Base-by-base conservation (phyloP, 2,888 invertebrate genomes). In the Encarsia formosa region DNA sequence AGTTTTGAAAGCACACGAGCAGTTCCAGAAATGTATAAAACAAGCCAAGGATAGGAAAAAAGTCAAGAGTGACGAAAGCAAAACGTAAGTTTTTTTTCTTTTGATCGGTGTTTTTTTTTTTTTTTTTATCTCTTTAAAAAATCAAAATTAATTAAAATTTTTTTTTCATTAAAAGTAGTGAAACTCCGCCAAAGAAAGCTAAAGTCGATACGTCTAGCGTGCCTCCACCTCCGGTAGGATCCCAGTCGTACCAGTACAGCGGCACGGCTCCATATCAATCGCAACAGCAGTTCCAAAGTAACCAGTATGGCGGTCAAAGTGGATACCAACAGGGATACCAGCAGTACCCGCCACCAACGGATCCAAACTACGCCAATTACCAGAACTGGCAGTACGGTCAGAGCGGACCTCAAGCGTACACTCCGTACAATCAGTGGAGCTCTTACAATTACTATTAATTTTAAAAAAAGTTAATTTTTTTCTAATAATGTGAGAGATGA, bases 21-120 rank as follows among this genome's bases (percentile, higher is more conserved):
- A 82, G 44, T 81, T 81, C 61, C 80, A 81, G 53, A 79, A 79
- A 59, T 77, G 74, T 53, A 72, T 76, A 52, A 82, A 81, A 63
- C 79, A 83, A 54, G 79, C 81, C 62, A 83, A 83, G 69, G 85
- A 85, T 42, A 79, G 81, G 63, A 87, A 86, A 70, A 87, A 86
- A 71, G 61, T 69, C 41, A 87, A 87, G 65, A 83, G 80, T 64
- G 81, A 84, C 61, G 80, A 79, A 52, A 65, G 65, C 16, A 81
- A 81, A 71, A 67, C 75, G 82, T 82, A 70, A 74, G 74, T 46
- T 40, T 13, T 18, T 18, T 9, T 9, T 23, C 15, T 4, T 5
- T 40, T 71, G 45, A 47, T 40, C 4, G 40, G 23, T 20, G 2
- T n/a, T 20, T n/a, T 40, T 16, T 22, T 35, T 45, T n/a, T 24